phyloP scores from a whole-genome alignment of 1,140 invertebrate species.

The Drosophila yakuba region DNA sequence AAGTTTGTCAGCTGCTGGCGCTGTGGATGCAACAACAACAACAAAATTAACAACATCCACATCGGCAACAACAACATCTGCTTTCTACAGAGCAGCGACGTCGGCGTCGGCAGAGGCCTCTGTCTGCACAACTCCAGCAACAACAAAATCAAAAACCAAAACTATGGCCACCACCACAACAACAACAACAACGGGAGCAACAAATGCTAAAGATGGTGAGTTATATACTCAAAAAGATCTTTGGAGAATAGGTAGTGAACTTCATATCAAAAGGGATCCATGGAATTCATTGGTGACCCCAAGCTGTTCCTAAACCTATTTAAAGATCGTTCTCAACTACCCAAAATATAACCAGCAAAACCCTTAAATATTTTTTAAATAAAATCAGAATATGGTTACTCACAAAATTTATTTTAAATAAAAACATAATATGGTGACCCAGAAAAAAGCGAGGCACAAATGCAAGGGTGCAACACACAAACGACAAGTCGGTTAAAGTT shows the following conservation, averaged over 20 bases:
- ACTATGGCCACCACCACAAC: conserved; percentile 68
- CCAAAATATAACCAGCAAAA: background rate
- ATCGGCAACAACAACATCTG: conserved; percentile 60
- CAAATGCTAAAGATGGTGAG: conserved; percentile 79
- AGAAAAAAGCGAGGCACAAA: conserved; percentile 24
- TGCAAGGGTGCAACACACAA: conserved; percentile 7
- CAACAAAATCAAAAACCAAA: conserved; percentile 30
- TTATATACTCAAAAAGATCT: background rate
- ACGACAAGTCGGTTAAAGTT: conserved; percentile 29
- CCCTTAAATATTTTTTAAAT: background rate
- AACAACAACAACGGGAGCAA: conserved; percentile 57
- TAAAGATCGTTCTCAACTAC: background rate
- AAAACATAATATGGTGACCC: conserved; percentile 22
- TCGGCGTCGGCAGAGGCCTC: conserved; percentile 58
- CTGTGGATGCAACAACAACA: conserved; percentile 73
- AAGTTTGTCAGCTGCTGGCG: conserved; percentile 77
- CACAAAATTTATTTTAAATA: conserved; percentile 30
- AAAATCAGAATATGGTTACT: conserved; percentile 17
- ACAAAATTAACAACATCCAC: conserved; percentile 37
- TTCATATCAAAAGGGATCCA: background rate
- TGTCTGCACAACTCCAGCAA: conserved; percentile 67
- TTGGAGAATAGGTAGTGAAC: background rate
- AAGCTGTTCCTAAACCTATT: no score
- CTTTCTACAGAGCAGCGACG: conserved; percentile 62
- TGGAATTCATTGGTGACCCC: background rate